phyloP scores from a whole-genome alignment of 2,797 vertebrate species.

The Mionectes olivaceus region DNA sequence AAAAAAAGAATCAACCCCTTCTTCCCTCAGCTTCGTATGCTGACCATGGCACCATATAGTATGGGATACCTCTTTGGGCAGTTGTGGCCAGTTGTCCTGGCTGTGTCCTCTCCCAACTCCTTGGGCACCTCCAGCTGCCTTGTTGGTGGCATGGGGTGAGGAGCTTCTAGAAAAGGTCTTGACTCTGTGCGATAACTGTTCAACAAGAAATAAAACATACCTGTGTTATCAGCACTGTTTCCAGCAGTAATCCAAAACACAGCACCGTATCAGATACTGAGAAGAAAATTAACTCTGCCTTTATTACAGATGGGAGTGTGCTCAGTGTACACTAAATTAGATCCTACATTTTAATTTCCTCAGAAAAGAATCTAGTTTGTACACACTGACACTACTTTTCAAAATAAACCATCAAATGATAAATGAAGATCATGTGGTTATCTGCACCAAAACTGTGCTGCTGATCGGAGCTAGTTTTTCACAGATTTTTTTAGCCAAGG shows the following conservation, averaged over 20 bases:
- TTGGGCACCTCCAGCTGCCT: background rate
- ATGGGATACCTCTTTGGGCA: background rate
- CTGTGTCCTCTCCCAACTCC: background rate
- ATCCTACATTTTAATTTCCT: background rate
- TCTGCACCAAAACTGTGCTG: background rate
- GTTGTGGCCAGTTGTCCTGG: background rate
- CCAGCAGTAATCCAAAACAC: background rate
- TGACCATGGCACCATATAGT: background rate
- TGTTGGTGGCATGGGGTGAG: rapidly evolving
- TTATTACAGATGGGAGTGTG: background rate
- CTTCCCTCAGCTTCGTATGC: background rate
- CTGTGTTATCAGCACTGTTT: background rate
- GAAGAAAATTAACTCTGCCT: background rate
- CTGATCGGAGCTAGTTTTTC: background rate
- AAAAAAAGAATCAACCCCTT: background rate
- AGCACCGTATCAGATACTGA: background rate
- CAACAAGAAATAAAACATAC: background rate
- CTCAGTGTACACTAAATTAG: background rate
- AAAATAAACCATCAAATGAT: background rate
- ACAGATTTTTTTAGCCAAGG: background rate
- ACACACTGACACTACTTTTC: background rate
- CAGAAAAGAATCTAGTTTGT: background rate
- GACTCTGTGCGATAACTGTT: background rate
- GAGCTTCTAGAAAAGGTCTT: background rate
- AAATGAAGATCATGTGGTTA: background rate